Conservation (phyloP, 2,888 invertebrate genomes). For the Idaea biselata region DNA sequence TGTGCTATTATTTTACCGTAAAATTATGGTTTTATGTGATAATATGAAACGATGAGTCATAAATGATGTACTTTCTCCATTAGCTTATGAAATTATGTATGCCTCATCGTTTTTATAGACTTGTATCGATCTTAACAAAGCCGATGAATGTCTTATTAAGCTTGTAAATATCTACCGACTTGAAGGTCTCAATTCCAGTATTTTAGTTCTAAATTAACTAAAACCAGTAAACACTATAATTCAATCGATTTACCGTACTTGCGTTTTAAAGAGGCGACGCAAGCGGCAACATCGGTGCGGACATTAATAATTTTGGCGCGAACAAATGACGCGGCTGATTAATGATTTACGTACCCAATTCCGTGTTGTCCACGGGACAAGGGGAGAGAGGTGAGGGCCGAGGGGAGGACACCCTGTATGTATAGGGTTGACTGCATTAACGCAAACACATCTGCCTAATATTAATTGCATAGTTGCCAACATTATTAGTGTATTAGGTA, state of each 20-base stretch:
- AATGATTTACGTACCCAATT: constrained; percentile 76
- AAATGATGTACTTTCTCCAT: too few relatives aligned
- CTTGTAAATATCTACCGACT: too few relatives aligned
- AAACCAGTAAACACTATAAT: constrained; percentile 39
- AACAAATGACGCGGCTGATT: constrained; percentile 77
- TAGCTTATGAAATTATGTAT: too few relatives aligned
- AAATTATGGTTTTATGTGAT: too few relatives aligned
- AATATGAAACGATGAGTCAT: too few relatives aligned
- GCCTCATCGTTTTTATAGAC: too few relatives aligned
- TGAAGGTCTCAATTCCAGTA: too few relatives aligned
- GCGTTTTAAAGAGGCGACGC: constrained; percentile 65
- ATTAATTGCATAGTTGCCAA: constrained; percentile 1
- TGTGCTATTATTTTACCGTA: too few relatives aligned
- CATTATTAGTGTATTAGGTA: constrained; percentile 1
- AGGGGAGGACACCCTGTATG: constrained; percentile 12
- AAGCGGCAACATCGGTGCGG: constrained; percentile 50
- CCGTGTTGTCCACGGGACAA: constrained; percentile 53
- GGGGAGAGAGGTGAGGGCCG: neutral
- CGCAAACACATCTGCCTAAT: constrained; percentile 13
- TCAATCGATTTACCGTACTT: constrained; percentile 39
- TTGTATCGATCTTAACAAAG: too few relatives aligned
- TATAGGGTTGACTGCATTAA: constrained; percentile 29
- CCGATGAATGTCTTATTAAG: too few relatives aligned
- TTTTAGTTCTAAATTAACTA: neutral
- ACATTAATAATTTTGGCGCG: constrained; percentile 76